Base-by-base conservation (phyloP, 2,113 vertebrate species). In the Oncorhynchus mykiss region DNA sequence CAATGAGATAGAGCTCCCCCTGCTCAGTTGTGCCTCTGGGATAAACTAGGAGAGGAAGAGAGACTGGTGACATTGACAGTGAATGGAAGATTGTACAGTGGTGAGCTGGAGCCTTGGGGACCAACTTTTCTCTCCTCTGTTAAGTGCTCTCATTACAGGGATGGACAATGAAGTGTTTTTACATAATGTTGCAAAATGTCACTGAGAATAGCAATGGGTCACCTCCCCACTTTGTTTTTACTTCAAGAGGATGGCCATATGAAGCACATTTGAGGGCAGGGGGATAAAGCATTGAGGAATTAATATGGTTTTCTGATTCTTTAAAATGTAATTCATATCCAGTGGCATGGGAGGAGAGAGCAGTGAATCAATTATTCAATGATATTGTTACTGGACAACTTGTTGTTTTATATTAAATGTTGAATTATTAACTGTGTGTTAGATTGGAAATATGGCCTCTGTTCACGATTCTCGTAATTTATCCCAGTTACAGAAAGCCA, bases 1-100 rank as follows among this genome's bases (percentile, higher is more conserved):
- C 51, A 4, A 18, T 54, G 16, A 54, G 51, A 18, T 14, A 49
- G 70, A 80, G 75, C 39, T 45, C 20, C 48, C 39, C 18, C 70
- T 78, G 77, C 79, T 64, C 75, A 14, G 73, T 78, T 39, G 16
- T 80, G 62, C 9, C 81, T 34, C n/a, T 57, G 64, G 77, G 78
- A 72, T 78, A 81, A 78, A 69, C 59, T n/a, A 59, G 62, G 22
- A 14, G 49, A 34, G 67, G 45, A 73, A 31, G 81, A 66, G 67
- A 29, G 12, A 13, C 73, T 80, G 59, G 89, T 91, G 86, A 88
- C 86, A 86, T 86, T 86, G 84, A 78, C 67, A 76, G 75, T 87
- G 87, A 91, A 86, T 91, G 87, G 81, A 89, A 82, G 74, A 82
- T 69, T 82, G 78, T 48, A 62, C 77, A 85, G 74, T 45, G 39